Evolutionary conservation across 2,797 vertebrate genomes (phyloP).

Genomic region (Monodelphis domestica): DNA sequence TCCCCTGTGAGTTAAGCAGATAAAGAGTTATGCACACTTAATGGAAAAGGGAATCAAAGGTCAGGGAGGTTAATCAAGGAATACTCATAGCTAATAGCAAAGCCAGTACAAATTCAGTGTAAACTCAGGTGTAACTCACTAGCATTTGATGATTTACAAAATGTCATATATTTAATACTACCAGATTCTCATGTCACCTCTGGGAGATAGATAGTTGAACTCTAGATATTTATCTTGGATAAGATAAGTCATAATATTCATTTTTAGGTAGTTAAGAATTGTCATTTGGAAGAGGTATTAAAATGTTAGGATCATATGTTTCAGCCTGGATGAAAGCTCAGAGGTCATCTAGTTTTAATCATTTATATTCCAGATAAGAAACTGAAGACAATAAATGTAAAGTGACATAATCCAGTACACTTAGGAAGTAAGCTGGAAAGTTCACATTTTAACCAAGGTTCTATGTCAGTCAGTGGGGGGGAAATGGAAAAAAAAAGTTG

Average conservation of each 20-base stretch:
- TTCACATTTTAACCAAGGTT: background rate
- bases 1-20: background rate
- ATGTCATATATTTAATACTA: background rate
- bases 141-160: background rate
- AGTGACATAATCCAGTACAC: background rate
- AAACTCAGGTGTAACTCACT: background rate
- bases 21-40: background rate
- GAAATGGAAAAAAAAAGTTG: background rate
- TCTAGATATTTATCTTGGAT: background rate
- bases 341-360: background rate
- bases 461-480: background rate
- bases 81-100: background rate
- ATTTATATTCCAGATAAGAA: background rate
- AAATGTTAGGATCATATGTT: background rate
- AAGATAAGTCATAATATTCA: background rate
- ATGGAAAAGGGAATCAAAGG: background rate
- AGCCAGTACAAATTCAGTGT: background rate
- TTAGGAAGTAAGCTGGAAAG: background rate
- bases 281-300: background rate
- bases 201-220: background rate
- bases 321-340: background rate
- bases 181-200: background rate
- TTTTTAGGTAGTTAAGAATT: background rate
- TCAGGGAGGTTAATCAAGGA: background rate
- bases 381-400: background rate